Base-by-base conservation (phyloP, 92 coral and sea anemone species). In the Chrysogorgia sp. region DNA sequence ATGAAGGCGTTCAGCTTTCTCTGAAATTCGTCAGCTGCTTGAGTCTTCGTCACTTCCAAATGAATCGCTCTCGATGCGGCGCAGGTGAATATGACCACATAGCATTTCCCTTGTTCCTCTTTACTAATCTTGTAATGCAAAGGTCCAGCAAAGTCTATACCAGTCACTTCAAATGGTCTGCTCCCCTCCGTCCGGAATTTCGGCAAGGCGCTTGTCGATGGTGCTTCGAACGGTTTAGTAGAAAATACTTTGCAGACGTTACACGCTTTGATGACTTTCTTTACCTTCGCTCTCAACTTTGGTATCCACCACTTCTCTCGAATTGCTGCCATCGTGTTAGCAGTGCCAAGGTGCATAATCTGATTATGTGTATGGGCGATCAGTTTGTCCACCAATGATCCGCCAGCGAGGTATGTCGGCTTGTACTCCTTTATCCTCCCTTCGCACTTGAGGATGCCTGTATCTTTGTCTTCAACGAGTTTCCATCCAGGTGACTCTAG, bases 11-110 rank as follows among this genome's bases (percentile, higher is more conserved):
- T n/a, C n/a, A n/a, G n/a, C n/a, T n/a, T n/a, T n/a, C n/a, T n/a
- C n/a, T n/a, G n/a, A n/a, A n/a, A n/a, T 67, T 86, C 93, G 21
- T 90, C 88, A 1, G 87, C 90, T 52, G 87, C 80, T n/a, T 86
- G 93, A 0, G 90, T 58, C 71, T 86, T 90, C 19, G 93, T 86
- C 10, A 82, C 70, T 76, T 86, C 81, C 41, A 86, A 80, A 53
- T 82, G 84, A 26, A 77, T 81, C 1, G 81, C 90, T 70, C 84
- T 76, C 31, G 81, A 65, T 34, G 87, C 58, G 22, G 83, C 80
- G 55, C 83, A 65, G 24, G 75, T 86, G 40, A 82, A 82, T 19
- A 77, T 76, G 80, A 86, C 41, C 14, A 82, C 61, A 45, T 86
- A 70, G 77, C 87, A 86, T 53, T 76, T 77, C 33, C 84, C 90